A percentile compares a stretch with the other conserved stretches of the same genome.
Evolutionary conservation across 2,797 vertebrate genomes (phyloP).

Genomic region (Scolopax bukidnonensis): DNA sequence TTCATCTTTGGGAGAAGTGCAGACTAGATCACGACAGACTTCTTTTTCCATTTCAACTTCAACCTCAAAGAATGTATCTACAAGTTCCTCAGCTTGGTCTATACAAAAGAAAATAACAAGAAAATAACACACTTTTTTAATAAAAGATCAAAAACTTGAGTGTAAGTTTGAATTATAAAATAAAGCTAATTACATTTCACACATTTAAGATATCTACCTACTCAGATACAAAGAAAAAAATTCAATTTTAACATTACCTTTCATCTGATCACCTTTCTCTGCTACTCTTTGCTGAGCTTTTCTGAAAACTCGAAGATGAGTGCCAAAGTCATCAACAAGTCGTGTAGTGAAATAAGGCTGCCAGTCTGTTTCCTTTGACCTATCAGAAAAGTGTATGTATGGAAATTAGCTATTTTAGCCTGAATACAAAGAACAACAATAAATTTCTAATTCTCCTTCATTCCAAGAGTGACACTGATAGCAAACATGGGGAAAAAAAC

Average conservation of each 20-base stretch:
- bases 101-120: background rate
- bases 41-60: slow-evolving; percentile 98
- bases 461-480: background rate
- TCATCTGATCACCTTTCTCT: slow-evolving; percentile 91
- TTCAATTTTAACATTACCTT: slow-evolving; percentile 78
- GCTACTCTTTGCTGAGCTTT: slow-evolving; percentile 95
- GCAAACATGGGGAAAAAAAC: background rate
- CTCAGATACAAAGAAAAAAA: background rate
- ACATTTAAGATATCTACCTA: background rate
- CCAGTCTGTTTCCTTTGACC: slow-evolving; percentile 98
- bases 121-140: background rate
- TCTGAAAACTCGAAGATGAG: slow-evolving; percentile 96
- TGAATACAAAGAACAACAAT: background rate
- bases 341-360: slow-evolving; percentile 99
- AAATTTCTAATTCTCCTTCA: background rate
- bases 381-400: slow-evolving; percentile 40
- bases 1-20: slow-evolving; percentile 95
- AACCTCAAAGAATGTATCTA: slow-evolving; percentile 97
- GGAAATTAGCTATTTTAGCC: background rate
- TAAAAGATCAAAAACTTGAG: background rate
- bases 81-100: slow-evolving; percentile 91
- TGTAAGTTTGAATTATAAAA: background rate
- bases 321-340: slow-evolving; percentile 97
- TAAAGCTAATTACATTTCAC: background rate
- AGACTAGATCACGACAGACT: slow-evolving; percentile 95